Evolutionary conservation across 2,113 vertebrate genomes (phyloP).

Genomic region (Apteryx owenii): DNA sequence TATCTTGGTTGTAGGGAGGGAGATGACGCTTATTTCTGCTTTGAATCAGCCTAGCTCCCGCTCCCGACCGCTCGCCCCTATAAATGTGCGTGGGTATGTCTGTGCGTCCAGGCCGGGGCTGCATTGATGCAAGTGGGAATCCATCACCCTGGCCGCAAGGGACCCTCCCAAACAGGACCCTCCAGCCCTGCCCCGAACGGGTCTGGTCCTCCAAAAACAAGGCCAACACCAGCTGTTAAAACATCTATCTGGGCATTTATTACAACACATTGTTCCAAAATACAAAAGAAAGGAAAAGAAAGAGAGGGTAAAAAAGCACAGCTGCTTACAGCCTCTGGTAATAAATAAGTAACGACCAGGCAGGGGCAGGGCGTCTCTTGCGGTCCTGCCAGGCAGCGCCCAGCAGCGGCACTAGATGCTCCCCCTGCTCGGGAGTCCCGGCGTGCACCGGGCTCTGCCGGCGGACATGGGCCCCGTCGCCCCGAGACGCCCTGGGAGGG

Average conservation of each 20-base stretch:
- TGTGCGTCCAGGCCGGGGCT: background rate
- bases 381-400: background rate
- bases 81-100: background rate
- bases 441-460: background rate
- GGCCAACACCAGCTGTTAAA: conserved; percentile 68
- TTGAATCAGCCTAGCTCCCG: background rate
- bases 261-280: conserved; percentile 76
- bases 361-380: conserved; percentile 51
- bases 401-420: background rate
- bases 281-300: conserved; percentile 80
- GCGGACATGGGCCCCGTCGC: background rate
- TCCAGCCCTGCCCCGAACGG: background rate
- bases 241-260: conserved; percentile 77
- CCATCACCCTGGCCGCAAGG: background rate
- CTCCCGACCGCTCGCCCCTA: background rate
- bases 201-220: conserved; percentile 33
- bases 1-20: background rate
- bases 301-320: conserved; percentile 75
- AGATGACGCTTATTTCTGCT: background rate
- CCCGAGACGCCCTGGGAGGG: too few relatives aligned
- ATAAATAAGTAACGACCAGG: conserved; percentile 68
- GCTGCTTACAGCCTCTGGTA: conserved; percentile 74
- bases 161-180: background rate
- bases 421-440: background rate
- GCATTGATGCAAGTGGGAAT: background rate